These are phyloP conservation scores for Cerastoderma edule DNA, from an alignment of 2,888 invertebrate genomes.

Conservation along the genomic window DNA sequence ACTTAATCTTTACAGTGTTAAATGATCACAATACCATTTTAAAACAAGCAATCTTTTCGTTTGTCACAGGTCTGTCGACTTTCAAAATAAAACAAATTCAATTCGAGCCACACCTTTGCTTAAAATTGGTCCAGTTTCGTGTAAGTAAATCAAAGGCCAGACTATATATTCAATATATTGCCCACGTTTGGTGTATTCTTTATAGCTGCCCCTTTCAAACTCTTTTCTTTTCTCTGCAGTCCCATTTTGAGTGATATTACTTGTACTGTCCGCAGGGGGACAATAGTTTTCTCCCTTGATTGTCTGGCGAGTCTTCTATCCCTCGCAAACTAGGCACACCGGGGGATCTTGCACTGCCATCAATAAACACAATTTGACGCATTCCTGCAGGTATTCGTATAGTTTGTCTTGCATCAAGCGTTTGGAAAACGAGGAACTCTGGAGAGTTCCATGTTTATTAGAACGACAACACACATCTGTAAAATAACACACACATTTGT, in stretches of 20 bases:
- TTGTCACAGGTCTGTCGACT: too few relatives aligned
- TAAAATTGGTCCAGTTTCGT: conserved; percentile 35
- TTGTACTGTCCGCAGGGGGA: not conserved
- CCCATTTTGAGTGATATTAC: not conserved
- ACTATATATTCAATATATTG: conserved; percentile 27
- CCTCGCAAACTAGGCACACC: not conserved
- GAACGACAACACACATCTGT: too few relatives aligned
- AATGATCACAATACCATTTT: too few relatives aligned
- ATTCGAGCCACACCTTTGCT: conserved; percentile 33
- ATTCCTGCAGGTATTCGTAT: not conserved
- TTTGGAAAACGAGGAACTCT: not conserved
- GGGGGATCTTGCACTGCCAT: conserved; percentile 18
- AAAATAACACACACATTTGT: too few relatives aligned
- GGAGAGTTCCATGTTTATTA: not conserved
- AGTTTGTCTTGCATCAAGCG: not conserved
- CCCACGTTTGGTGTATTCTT: conserved; percentile 29
- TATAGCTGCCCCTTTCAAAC: conserved; percentile 35
- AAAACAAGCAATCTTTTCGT: too few relatives aligned
- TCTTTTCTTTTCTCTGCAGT: not conserved
- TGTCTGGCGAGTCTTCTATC: not conserved
- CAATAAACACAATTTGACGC: not conserved
- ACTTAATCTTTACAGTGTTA: too few relatives aligned
- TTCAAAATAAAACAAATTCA: too few relatives aligned
- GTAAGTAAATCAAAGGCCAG: conserved; percentile 36
- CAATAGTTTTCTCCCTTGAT: not conserved